phyloP scores from a whole-genome alignment of 2,888 invertebrate species.

The Aquatica leii region DNA sequence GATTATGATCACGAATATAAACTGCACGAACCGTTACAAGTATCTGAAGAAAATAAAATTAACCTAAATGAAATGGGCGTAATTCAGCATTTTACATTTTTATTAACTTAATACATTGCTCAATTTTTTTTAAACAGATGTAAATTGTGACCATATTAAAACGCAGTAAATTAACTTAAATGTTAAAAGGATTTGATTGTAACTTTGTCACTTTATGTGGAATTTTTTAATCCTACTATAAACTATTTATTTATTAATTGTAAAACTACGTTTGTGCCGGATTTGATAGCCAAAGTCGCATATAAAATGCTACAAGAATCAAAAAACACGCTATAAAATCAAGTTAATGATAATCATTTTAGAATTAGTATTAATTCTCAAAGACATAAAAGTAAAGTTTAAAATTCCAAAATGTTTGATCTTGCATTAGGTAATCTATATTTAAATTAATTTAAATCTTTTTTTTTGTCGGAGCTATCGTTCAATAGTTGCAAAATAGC shows the following conservation, averaged over 20 bases:
- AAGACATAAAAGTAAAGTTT: constrained; percentile 7
- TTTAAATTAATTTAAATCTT: constrained; percentile 14
- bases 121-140: constrained; percentile 10
- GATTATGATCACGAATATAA: constrained; percentile 38
- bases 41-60: constrained; percentile 24
- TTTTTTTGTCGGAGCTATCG: constrained; percentile 4
- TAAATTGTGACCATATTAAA: constrained; percentile 1
- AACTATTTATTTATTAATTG: constrained; percentile 14
- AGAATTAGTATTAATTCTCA: constrained; percentile 8
- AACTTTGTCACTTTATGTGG: constrained; percentile 11
- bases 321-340: constrained; percentile 14
- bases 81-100: background rate
- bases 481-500: constrained; percentile 7
- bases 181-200: constrained; percentile 12
- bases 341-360: constrained; percentile 12
- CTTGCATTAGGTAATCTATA: constrained; percentile 12
- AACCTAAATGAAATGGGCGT: background rate
- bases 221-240: constrained; percentile 7
- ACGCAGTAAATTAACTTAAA: constrained; percentile 10
- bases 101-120: constrained; percentile 4
- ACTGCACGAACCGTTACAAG: constrained; percentile 34
- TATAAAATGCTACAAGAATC: constrained; percentile 7
- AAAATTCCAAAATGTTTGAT: constrained; percentile 11
- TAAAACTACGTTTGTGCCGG: constrained; percentile 14
- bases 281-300: constrained; percentile 9